Conservation (phyloP, 2,797 vertebrate species). For the Synaphobranchus kaupii region DNA sequence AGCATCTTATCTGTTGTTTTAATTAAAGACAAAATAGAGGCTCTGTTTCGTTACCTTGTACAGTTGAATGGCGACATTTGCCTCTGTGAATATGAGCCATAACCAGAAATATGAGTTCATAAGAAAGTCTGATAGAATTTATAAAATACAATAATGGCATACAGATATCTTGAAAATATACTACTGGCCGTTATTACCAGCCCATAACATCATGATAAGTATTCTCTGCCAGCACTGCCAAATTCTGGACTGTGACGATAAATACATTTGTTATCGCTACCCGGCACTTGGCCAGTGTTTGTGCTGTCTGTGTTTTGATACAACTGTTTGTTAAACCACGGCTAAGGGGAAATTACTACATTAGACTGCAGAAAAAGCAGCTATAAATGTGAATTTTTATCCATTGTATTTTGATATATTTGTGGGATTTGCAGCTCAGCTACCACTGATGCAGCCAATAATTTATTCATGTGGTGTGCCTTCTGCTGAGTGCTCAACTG, state of each 20-base stretch:
- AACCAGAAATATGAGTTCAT: not conserved
- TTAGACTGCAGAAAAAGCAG: conserved; percentile 36
- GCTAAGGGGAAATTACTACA: conserved; percentile 42
- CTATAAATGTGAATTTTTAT: conserved; percentile 48
- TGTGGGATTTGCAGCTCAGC: conserved; percentile 39
- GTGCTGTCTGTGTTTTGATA: conserved; percentile 27
- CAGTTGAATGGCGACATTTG: not conserved
- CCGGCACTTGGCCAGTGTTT: not conserved
- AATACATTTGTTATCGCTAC: not conserved
- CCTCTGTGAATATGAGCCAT: not conserved
- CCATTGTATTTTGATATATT: conserved; percentile 47
- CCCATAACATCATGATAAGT: not conserved
- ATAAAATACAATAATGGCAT: not conserved
- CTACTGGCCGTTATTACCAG: not conserved
- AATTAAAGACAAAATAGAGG: not conserved
- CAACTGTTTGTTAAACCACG: conserved; percentile 23
- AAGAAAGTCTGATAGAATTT: not conserved
- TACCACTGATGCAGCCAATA: conserved; percentile 43
- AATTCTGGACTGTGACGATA: not conserved
- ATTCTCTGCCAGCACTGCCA: not conserved
- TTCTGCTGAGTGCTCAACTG: conserved; percentile 33
- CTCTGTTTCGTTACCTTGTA: not conserved
- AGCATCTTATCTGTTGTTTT: not conserved
- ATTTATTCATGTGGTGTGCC: conserved; percentile 49
- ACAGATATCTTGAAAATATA: not conserved